Percentiles rank a stretch among this genome's conserved stretches.
Evolutionary conservation across 1,140 invertebrate species (phyloP).

Genomic region (Helicoverpa zea): DNA sequence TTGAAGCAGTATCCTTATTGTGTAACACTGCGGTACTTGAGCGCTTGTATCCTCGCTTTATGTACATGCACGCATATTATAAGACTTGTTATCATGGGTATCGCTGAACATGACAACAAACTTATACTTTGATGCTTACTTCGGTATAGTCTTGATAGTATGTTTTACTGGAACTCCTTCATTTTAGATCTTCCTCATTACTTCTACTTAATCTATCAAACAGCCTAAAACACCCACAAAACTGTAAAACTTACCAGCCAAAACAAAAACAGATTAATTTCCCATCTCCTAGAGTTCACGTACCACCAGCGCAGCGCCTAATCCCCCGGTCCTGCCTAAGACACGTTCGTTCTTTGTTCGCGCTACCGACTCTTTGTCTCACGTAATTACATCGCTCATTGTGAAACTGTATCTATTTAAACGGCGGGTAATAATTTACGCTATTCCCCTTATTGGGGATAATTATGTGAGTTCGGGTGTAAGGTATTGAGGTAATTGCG

Average conservation of each 20-base stretch:
- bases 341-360: constrained; percentile 36
- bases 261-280: not conserved
- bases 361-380: constrained; percentile 39
- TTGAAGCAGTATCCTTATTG: not conserved
- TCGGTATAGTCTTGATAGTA: too few species aligned
- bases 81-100: too few species aligned
- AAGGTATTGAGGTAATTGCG: not conserved
- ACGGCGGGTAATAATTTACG: constrained; percentile 20
- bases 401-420: constrained; percentile 41
- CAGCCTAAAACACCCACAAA: not conserved
- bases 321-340: constrained; percentile 9
- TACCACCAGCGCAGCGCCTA: not conserved
- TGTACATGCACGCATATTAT: too few species aligned
- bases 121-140: too few species aligned
- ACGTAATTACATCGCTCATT: constrained; percentile 42
- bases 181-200: too few species aligned
- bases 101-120: too few species aligned
- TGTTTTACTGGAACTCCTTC: too few species aligned
- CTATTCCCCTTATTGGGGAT: constrained; percentile 1
- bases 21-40: too few species aligned
- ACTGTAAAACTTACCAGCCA: not conserved
- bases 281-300: not conserved
- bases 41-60: too few species aligned
- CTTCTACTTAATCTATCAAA: too few species aligned
- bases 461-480: not conserved